Evolutionary conservation across 1,140 invertebrate genomes (phyloP), one percentile per base, ranked within the genome.

Genomic region (Pachyrhynchus sulphureomaculatus): DNA sequence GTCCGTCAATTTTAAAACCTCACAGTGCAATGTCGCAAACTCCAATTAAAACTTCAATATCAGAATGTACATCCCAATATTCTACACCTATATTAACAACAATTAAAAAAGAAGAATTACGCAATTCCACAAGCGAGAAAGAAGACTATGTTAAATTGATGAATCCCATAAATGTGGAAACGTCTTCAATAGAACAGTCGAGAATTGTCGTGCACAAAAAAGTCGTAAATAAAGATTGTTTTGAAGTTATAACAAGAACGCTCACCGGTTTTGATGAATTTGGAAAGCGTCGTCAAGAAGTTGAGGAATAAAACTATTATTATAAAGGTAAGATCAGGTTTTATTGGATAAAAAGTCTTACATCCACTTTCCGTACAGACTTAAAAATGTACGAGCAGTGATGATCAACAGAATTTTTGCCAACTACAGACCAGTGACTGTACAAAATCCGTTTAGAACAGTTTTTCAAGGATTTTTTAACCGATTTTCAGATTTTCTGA

Each of bases 251-350:
- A n/a, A 47, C 57, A 0, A 60, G 51, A 36, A 69, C 65, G 5
- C 15, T 71, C 20, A 23, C 45, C 3, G 66, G 64, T n/a, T 26
- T 39, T 71, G 10, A 69, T 71, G 69, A 52, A 66, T n/a, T 66
- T 66, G 58, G 65, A 71, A 1, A 64, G 42, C 9, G 61, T 71
- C 1, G 29, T 60, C 20, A 66, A 58, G 26, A 69, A 71, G 45
- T 45, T 71, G 39, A 21, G 39, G 13, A 41, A 67, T 34, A 60
- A 41, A 34, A 63, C 26, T 4, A 42, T 67, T 29, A 26, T 60
- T 5, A 36, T 67, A 15, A 67, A 60, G 17, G 45, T 61, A 44
- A 42, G 9, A n/a, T 23, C 20, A 4, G 17, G 37, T 23, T 17
- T 12, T 24, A n/a, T 6, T 29, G 15, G 21, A 6, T 44, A 20